Evolutionary conservation across 1,140 invertebrate genomes (phyloP).

Genomic region (Agrilus planipennis): DNA sequence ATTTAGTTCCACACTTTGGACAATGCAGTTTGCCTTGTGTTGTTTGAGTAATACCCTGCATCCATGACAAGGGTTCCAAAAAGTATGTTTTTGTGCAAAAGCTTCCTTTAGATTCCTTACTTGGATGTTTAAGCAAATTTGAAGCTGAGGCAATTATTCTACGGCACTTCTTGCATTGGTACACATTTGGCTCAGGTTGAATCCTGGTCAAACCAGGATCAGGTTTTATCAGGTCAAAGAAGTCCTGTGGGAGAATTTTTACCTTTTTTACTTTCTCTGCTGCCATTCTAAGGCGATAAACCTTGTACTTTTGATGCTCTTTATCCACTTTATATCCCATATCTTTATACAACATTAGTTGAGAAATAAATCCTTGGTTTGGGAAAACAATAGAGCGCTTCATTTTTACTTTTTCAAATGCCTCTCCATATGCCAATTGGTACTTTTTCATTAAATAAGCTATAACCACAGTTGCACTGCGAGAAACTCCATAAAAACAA

Average conservation of each 20-base stretch:
- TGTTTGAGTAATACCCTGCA: conserved; percentile 54
- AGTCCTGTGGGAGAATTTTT: conserved; percentile 68
- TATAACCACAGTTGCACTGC: conserved; percentile 71
- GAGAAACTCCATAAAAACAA: conserved; percentile 77
- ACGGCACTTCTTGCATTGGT: conserved; percentile 66
- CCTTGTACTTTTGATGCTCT: conserved; percentile 58
- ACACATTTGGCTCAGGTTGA: conserved; percentile 68
- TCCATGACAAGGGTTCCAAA: conserved; percentile 72
- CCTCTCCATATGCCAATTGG: conserved; percentile 53
- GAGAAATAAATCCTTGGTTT: conserved; percentile 47
- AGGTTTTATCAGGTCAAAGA: conserved; percentile 60
- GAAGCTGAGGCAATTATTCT: conserved; percentile 65
- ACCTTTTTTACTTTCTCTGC: conserved; percentile 71
- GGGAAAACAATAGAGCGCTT: conserved; percentile 22
- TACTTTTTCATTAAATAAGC: conserved; percentile 78
- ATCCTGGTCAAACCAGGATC: conserved; percentile 66
- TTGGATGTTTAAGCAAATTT: conserved; percentile 60
- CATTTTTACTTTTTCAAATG: conserved; percentile 41
- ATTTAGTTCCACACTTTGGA: conserved; percentile 66
- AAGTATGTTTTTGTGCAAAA: conserved; percentile 61
- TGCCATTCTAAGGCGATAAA: conserved; percentile 63
- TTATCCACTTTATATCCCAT: conserved; percentile 63
- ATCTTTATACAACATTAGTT: conserved; percentile 61
- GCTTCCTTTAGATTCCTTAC: conserved; percentile 30
- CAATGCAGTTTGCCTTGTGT: conserved; percentile 70